A percentile compares a stretch with the other conserved stretches of the same genome.
Evolutionary conservation across 2,888 invertebrate species (phyloP).

Genomic region (Parapristionchus giblindavisi): DNA sequence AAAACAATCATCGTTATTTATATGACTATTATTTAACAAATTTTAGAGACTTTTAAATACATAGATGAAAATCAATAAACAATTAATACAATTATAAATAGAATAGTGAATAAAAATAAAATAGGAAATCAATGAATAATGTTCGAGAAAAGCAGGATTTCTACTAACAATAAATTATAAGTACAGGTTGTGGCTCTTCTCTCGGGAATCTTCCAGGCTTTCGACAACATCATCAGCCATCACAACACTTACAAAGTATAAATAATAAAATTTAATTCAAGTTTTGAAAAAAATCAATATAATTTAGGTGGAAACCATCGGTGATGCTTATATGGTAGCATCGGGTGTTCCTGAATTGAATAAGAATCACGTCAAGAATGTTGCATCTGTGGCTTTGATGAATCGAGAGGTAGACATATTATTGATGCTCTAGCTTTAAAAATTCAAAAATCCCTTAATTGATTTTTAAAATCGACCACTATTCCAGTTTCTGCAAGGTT

Average conservation of each 20-base stretch:
- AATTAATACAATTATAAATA: too few species aligned
- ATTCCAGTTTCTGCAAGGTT: constrained; percentile 58
- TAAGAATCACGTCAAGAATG: constrained; percentile 60
- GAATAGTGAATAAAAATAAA: too few species aligned
- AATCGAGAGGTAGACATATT: constrained; percentile 56
- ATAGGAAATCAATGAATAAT: too few species aligned
- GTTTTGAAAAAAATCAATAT: neutral
- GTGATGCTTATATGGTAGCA: constrained; percentile 67
- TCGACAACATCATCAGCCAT: constrained; percentile 61
- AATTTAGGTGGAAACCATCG: constrained; percentile 63
- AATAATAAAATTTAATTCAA: neutral
- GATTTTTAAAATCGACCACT: neutral
- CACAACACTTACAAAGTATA: constrained; percentile 63
- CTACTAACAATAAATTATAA: too few species aligned
- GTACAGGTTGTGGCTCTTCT: constrained; percentile 60
- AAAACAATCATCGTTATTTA: neutral
- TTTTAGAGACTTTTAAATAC: too few species aligned
- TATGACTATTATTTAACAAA: neutral
- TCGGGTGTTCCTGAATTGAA: constrained; percentile 61
- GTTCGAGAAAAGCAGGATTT: too few species aligned
- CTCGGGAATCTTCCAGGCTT: constrained; percentile 62
- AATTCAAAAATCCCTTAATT: neutral
- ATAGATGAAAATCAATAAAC: too few species aligned
- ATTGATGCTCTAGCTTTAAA: neutral
- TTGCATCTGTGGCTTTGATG: constrained; percentile 60